Percentiles rank a stretch among this genome's conserved stretches.
Conservation (phyloP, 2,888 invertebrate species). For the Sminthurides aquaticus region DNA sequence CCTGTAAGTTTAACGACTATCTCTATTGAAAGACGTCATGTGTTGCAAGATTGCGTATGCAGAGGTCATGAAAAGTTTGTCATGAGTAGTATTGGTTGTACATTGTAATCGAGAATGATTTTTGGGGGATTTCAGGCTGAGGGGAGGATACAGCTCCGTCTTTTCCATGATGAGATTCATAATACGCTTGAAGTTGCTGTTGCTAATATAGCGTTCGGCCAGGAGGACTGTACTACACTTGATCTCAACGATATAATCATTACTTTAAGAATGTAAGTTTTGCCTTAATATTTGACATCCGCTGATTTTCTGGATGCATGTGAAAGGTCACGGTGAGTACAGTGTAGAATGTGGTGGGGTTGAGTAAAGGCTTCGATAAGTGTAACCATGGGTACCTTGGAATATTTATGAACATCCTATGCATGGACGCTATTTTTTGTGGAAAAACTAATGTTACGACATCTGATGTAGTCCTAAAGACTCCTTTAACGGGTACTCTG, state of each 20-base stretch:
- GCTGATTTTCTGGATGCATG: neutral
- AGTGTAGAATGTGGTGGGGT: neutral
- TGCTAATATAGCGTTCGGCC: conserved; percentile 43
- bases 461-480: too few species aligned
- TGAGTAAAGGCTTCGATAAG: too few species aligned
- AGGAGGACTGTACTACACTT: conserved; percentile 42
- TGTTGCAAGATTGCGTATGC: too few species aligned
- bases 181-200: conserved; percentile 43
- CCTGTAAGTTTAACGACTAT: conserved; percentile 35
- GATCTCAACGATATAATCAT: conserved; percentile 43
- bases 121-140: conserved; percentile 39
- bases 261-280: conserved; percentile 41
- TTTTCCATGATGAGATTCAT: conserved; percentile 43
- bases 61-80: too few species aligned
- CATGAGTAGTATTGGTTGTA: too few species aligned
- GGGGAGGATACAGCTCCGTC: conserved; percentile 42
- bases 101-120: too few species aligned
- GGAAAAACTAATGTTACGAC: too few species aligned
- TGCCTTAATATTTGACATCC: neutral
- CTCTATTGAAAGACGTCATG: too few species aligned
- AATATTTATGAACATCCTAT: too few species aligned
- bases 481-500: too few species aligned
- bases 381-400: too few species aligned
- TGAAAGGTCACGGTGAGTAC: neutral
- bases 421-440: too few species aligned